These are phyloP conservation scores for Phoxinus phoxinus DNA, from an alignment of 2,113 vertebrate species.

Conservation along the genomic window DNA sequence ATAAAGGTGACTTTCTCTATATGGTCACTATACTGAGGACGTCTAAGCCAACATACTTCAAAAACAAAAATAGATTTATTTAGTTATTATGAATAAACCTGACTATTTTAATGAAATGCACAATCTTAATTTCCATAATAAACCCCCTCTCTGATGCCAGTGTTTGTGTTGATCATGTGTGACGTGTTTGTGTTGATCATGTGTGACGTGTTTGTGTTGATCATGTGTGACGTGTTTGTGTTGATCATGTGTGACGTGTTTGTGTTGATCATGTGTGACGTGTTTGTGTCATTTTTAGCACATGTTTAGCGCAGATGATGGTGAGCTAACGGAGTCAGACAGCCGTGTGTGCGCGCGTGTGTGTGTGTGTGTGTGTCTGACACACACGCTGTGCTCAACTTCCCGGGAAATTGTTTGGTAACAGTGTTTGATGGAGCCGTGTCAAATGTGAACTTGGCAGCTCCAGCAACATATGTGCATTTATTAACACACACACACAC, in stretches of 20 bases:
- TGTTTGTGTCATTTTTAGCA: conserved; percentile 7
- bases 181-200: background rate
- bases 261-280: background rate
- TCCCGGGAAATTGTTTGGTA: conserved; percentile 49
- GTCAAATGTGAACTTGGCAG: conserved; percentile 53
- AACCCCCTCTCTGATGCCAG: background rate
- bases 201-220: background rate
- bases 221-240: background rate
- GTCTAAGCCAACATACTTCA: no score
- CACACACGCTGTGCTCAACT: conserved; percentile 39
- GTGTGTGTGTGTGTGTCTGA: background rate
- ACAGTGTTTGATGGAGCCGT: conserved; percentile 51
- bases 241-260: background rate
- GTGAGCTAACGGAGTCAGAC: conserved; percentile 12
- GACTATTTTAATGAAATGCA: background rate
- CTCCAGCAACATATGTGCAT: conserved; percentile 45
- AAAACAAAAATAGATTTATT: background rate
- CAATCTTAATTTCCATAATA: background rate
- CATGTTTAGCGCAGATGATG: background rate
- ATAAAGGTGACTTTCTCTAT: no score
- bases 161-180: background rate
- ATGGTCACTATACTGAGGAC: no score
- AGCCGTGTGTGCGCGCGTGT: background rate
- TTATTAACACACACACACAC: conserved; percentile 32
- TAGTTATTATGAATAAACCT: background rate